Evolutionary conservation across 1,140 invertebrate species (phyloP).

Genomic region (Ooceraea biroi): DNA sequence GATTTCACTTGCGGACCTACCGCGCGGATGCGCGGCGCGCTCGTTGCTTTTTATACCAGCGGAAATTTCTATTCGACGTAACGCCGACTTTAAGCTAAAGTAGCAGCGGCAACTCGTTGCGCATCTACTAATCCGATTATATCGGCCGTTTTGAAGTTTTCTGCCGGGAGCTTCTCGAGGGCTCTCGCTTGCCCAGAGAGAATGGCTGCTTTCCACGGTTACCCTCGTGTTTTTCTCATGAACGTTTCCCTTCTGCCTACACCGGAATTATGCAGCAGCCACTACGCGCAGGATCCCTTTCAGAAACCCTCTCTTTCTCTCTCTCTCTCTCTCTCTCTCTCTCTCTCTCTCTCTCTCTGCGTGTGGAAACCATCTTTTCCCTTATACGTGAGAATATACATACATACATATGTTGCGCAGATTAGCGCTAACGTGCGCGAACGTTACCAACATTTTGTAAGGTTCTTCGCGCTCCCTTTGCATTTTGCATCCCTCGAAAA

Average conservation of each 20-base stretch:
- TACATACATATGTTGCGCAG: slow-evolving; percentile 10
- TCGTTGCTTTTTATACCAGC: background rate
- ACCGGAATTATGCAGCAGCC: slow-evolving; percentile 62
- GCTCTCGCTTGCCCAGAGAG: slow-evolving; percentile 34
- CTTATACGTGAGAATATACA: background rate
- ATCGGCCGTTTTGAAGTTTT: slow-evolving; percentile 71
- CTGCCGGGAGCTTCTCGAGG: slow-evolving; percentile 36
- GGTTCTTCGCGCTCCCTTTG: background rate
- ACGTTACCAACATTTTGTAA: background rate
- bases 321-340: too few species aligned
- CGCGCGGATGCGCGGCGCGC: background rate
- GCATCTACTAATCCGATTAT: slow-evolving; percentile 71
- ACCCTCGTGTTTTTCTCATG: slow-evolving; percentile 72
- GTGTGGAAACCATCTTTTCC: slow-evolving; percentile 21
- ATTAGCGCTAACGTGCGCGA: background rate
- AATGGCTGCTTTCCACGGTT: slow-evolving; percentile 66
- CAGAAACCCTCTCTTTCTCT: background rate
- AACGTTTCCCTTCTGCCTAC: slow-evolving; percentile 69
- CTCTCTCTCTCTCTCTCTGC: background rate
- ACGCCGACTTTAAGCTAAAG: slow-evolving; percentile 66
- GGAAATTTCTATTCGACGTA: slow-evolving; percentile 48
- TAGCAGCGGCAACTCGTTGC: slow-evolving; percentile 51
- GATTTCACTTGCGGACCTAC: background rate
- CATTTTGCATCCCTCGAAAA: slow-evolving; percentile 27
- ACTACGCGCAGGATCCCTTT: slow-evolving; percentile 29